Percentiles rank a stretch among this genome's conserved stretches.
Conservation (phyloP, 2,888 invertebrate species). For the Tenthredo notha region DNA sequence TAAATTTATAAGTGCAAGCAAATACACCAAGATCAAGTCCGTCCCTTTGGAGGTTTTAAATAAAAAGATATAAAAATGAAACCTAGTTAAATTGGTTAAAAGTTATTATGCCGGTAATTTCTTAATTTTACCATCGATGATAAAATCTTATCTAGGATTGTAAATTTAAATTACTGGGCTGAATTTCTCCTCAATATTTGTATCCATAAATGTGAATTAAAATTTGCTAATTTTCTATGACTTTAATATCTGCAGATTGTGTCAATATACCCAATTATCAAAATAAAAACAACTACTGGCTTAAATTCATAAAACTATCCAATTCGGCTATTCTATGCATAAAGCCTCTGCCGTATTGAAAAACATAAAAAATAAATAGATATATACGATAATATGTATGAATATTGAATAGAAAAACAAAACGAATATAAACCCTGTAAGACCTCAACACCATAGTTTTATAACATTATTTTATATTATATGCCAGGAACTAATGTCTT, state of each 20-base stretch:
- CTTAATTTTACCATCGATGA: not conserved
- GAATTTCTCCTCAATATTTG: not conserved
- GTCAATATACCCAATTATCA: slow-evolving; percentile 21
- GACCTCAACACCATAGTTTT: slow-evolving; percentile 46
- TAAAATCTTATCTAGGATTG: not conserved
- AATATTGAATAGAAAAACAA: slow-evolving; percentile 33
- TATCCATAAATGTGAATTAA: not conserved
- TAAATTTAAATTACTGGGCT: slow-evolving; percentile 3
- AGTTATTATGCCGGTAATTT: slow-evolving; percentile 24
- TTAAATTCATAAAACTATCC: not conserved
- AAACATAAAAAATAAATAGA: slow-evolving; percentile 2
- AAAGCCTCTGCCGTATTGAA: not conserved
- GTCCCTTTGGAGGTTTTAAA: not conserved
- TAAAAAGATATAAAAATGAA: not conserved
- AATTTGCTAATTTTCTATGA: slow-evolving; percentile 1
- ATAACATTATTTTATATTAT: slow-evolving; percentile 57
- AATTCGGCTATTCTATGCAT: not conserved
- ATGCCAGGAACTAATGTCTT: slow-evolving; percentile 55
- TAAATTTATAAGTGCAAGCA: slow-evolving; percentile 33
- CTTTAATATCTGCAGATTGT: slow-evolving; percentile 7
- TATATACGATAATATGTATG: slow-evolving; percentile 1
- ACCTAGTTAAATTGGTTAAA: slow-evolving; percentile 5
- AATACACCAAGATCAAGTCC: slow-evolving; percentile 22
- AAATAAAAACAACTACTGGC: not conserved
- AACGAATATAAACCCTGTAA: slow-evolving; percentile 60